phyloP scores from a whole-genome alignment of 2,113 vertebrate genomes.

The Greenwoodochromis staneri region DNA sequence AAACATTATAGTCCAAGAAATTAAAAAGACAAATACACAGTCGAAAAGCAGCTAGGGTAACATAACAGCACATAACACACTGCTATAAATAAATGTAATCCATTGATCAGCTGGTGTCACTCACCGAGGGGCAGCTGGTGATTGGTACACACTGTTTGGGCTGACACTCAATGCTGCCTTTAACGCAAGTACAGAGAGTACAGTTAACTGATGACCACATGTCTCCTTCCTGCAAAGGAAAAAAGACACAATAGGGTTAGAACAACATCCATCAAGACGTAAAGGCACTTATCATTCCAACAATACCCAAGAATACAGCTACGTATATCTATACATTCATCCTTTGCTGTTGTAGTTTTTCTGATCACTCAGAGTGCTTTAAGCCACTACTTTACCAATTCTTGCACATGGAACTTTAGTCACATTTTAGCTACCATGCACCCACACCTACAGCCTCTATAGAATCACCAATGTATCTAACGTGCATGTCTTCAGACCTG shows the following conservation, averaged over 20 bases:
- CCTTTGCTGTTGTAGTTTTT: background rate
- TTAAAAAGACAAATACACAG: background rate
- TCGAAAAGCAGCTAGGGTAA: background rate
- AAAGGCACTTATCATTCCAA: background rate
- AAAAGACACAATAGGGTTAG: background rate
- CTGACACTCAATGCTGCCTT: conserved; percentile 84
- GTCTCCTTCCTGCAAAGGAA: conserved; percentile 84
- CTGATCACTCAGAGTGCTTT: background rate
- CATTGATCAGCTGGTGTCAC: conserved; percentile 40
- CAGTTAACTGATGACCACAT: conserved; percentile 97
- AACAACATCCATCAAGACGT: background rate
- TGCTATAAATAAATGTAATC: background rate
- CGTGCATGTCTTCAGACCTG: background rate
- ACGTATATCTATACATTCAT: rapidly evolving
- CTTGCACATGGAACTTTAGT: background rate
- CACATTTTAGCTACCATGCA: background rate
- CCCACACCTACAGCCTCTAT: background rate
- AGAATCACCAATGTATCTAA: background rate
- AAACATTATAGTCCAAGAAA: background rate
- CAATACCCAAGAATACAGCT: background rate
- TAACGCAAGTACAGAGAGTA: conserved; percentile 88
- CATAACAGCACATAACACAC: background rate
- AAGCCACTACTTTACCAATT: background rate
- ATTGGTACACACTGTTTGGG: conserved; percentile 90
- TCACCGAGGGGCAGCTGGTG: conserved; percentile 90